Base-by-base conservation (phyloP, 2,888 invertebrate species). In the Agrochola macilenta region DNA sequence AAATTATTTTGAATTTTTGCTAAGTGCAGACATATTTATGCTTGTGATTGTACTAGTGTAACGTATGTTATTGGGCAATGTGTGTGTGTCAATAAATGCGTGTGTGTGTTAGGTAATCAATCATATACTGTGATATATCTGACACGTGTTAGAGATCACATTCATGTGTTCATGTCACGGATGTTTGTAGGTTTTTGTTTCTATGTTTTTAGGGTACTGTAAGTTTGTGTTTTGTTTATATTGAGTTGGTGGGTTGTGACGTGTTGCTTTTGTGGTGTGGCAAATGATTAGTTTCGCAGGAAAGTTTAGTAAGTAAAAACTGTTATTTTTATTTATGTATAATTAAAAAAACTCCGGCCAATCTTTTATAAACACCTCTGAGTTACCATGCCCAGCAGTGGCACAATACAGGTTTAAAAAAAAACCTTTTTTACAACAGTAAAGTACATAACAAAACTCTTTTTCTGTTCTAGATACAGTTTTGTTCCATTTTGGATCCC, bases 111-210 rank as follows among this genome's bases (percentile, higher is more conserved):
- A 83, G 81, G 89, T 83, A 88, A 91, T 90, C 91, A 90, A 91
- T 91, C 91, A 90, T 79, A 83, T 46, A 84, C 87, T 86, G 88
- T 89, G 91, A 88, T 89, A 87, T 87, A 90, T 88, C 83, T 85
- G 88, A 83, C 87, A 82, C 76, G 76, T 86, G 89, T 88, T 87
- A 88, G 86, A 89, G 89, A 87, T 89, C 88, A 87, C 66, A 85
- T 82, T 69, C 70, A 80, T 74, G 83, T 79, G 79, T 78, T 75
- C 68, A 26, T 71, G 74, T 81, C 83, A 89, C 88, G 82, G 79
- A 78, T 79, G 76, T 76, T 71, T 81, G 74, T 78, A 14, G 46
- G 57, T 80, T 72, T 80, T 83, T 78, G 66, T 82, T 78, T 58
- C 61, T 64, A 9, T 12, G 12, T 52, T 75, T 35, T 30, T 52